A percentile compares a stretch with the other conserved stretches of the same genome.
Conservation (phyloP, 2,888 invertebrate species). For the Cantharis nigra region DNA sequence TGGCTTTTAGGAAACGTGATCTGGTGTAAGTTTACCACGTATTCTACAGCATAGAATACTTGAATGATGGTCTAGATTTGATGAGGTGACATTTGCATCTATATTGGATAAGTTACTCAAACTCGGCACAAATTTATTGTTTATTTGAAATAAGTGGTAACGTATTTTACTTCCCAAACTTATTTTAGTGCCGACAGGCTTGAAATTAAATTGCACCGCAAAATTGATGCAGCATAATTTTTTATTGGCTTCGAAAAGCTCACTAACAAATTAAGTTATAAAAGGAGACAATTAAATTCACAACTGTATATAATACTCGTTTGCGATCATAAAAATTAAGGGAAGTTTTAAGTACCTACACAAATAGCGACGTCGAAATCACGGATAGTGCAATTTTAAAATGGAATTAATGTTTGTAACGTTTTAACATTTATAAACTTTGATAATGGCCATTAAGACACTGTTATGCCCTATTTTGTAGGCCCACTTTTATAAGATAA, state of each 20-base stretch:
- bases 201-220: background rate
- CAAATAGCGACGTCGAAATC: background rate
- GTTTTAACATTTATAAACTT: background rate
- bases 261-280: background rate
- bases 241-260: background rate
- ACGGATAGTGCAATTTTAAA: background rate
- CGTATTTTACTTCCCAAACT: background rate
- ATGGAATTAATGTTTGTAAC: background rate
- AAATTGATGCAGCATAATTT: background rate
- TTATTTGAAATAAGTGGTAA: slow-evolving; percentile 14
- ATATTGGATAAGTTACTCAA: slow-evolving; percentile 27
- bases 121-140: slow-evolving; percentile 21
- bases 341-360: background rate
- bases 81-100: slow-evolving; percentile 26
- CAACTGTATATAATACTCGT: background rate
- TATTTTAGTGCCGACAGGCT: background rate
- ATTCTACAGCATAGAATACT: slow-evolving; percentile 6
- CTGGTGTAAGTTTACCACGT: slow-evolving; percentile 23
- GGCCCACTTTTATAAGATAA: background rate
- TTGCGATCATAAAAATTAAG: background rate
- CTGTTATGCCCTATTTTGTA: background rate
- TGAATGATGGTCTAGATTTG: slow-evolving; percentile 23
- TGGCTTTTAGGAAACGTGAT: slow-evolving; percentile 27
- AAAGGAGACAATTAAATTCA: background rate
- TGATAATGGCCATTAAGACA: background rate